Conservation (phyloP, 2,797 vertebrate species). For the Thaleichthys pacificus region DNA sequence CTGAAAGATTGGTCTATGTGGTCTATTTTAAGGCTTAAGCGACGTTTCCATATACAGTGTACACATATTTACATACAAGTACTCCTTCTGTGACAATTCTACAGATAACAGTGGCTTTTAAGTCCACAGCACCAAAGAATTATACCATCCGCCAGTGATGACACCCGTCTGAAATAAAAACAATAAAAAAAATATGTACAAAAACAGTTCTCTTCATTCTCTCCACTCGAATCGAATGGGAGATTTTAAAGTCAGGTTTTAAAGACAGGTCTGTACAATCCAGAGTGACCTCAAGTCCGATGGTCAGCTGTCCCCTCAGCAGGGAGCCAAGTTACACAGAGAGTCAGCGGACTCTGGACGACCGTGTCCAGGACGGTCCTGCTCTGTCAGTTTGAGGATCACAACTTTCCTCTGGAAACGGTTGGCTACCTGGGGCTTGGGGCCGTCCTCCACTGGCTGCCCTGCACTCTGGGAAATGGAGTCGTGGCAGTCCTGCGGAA, state of each 20-base stretch:
- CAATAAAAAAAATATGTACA: conserved; percentile 53
- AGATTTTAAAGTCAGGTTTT: neutral
- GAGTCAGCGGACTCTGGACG: conserved; percentile 38
- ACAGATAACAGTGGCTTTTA: conserved; percentile 30
- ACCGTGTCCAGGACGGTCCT: conserved; percentile 42
- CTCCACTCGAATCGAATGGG: conserved; percentile 12
- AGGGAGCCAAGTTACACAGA: conserved; percentile 52
- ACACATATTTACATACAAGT: conserved; percentile 67
- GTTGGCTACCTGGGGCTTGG: neutral
- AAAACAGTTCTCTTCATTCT: conserved; percentile 11
- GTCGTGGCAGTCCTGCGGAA: conserved; percentile 47
- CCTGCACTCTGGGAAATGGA: conserved; percentile 47
- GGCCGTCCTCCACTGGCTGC: conserved; percentile 43
- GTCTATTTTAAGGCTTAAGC: neutral
- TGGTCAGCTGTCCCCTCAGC: conserved; percentile 50
- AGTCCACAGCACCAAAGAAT: conserved; percentile 32
- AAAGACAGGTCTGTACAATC: conserved; percentile 36
- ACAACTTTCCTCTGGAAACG: conserved; percentile 76
- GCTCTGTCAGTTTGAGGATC: conserved; percentile 77
- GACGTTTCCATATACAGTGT: conserved; percentile 66
- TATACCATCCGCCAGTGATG: conserved; percentile 31
- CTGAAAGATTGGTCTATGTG: conserved; percentile 2
- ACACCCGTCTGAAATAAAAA: conserved; percentile 26
- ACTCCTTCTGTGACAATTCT: conserved; percentile 31
- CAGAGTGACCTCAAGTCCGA: conserved; percentile 1